Evolutionary conservation across 2,797 vertebrate genomes (phyloP).

Genomic region (Enteromius radiatus): DNA sequence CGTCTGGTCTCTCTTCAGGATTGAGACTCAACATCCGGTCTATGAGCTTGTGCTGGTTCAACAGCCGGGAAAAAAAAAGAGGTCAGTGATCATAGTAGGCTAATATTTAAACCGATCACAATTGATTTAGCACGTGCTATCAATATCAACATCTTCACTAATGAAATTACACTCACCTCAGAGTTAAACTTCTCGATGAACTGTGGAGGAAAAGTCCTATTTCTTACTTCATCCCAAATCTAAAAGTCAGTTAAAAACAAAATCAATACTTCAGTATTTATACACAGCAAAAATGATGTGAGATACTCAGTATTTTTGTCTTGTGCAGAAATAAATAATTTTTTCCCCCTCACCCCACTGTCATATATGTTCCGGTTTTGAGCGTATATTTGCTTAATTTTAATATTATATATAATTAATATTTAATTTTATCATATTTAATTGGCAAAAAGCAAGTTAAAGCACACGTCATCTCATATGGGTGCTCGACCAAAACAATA

Average conservation of each 20-base stretch:
- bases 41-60: constrained; percentile 67
- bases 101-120: neutral
- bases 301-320: neutral
- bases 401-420: neutral
- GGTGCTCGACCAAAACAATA: no score
- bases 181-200: constrained; percentile 61
- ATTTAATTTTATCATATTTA: neutral
- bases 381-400: neutral
- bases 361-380: neutral
- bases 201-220: constrained; percentile 59
- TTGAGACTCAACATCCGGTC: constrained; percentile 63
- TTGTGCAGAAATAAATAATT: neutral
- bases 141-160: neutral
- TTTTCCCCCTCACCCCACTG: no score
- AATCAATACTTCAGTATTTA: neutral
- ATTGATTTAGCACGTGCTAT: neutral
- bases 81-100: neutral
- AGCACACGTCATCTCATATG: no score
- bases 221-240: constrained; percentile 67
- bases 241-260: constrained; percentile 49
- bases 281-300: neutral
- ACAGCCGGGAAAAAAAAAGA: neutral
- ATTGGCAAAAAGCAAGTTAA: no score
- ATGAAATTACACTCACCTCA: constrained; percentile 69
- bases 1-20: constrained; percentile 67